These are phyloP conservation scores for Oceanites oceanicus DNA, from an alignment of 2,113 vertebrate species.

Conservation along the genomic window DNA sequence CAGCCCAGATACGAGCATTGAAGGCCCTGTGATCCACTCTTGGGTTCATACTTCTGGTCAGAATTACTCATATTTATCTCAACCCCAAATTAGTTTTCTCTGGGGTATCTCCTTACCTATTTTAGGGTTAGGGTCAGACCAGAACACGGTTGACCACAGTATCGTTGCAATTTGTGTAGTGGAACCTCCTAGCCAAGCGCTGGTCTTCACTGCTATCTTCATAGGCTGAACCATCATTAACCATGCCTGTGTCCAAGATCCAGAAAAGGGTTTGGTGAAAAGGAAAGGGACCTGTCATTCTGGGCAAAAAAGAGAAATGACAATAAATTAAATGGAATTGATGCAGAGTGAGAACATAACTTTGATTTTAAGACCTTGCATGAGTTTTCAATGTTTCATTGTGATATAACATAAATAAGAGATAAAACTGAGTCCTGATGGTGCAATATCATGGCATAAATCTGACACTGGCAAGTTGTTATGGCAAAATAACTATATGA, in stretches of 20 bases:
- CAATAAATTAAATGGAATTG: background rate
- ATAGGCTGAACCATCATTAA: background rate
- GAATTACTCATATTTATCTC: background rate
- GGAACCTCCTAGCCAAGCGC: background rate
- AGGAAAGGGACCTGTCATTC: background rate
- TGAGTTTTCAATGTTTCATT: background rate
- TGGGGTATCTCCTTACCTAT: background rate
- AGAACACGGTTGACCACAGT: background rate
- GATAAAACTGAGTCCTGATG: background rate
- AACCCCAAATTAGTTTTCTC: background rate
- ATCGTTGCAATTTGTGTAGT: background rate
- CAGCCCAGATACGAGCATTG: background rate
- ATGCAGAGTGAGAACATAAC: background rate
- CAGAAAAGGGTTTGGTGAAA: background rate
- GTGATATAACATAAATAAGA: background rate
- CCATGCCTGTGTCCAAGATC: accelerated
- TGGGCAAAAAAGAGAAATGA: accelerated
- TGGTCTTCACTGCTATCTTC: background rate
- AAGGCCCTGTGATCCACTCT: background rate
- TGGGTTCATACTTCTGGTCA: background rate
- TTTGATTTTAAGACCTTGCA: background rate
- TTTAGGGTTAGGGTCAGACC: background rate
- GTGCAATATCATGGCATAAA: background rate
- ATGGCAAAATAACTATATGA: background rate
- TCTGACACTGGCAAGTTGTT: background rate